Evolutionary conservation across 2,888 invertebrate genomes (phyloP).

Genomic region (Limnephilus lunatus): DNA sequence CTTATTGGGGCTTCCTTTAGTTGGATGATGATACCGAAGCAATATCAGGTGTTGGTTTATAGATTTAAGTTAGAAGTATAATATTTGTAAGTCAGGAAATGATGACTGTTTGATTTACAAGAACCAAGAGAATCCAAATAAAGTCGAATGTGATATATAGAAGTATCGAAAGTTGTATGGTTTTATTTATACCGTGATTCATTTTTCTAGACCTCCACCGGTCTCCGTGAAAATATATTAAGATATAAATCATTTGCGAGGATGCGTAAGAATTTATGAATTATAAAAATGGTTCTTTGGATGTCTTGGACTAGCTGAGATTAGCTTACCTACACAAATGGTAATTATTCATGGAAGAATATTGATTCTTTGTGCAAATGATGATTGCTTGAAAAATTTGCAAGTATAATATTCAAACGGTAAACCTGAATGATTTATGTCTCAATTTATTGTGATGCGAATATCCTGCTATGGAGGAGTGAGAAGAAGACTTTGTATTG

Average conservation of each 20-base stretch:
- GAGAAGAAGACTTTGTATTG: constrained; percentile 5
- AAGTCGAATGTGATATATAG: constrained; percentile 59
- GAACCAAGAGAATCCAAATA: constrained; percentile 58
- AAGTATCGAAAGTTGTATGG: constrained; percentile 58
- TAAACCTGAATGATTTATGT: constrained; percentile 27
- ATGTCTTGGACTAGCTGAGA: neutral
- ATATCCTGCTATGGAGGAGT: neutral
- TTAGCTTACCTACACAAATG: neutral
- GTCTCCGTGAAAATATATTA: neutral
- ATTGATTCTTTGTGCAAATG: neutral
- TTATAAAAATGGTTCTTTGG: neutral
- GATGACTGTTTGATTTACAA: constrained; percentile 13
- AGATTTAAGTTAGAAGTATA: neutral
- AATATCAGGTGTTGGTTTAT: neutral
- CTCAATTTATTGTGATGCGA: constrained; percentile 19
- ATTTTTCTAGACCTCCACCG: neutral
- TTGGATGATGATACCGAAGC: neutral
- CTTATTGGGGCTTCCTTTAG: neutral
- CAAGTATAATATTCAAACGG: neutral
- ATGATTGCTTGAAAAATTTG: neutral
- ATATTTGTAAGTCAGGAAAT: constrained; percentile 2
- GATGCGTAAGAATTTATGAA: neutral
- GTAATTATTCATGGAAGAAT: neutral
- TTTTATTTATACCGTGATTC: constrained; percentile 58
- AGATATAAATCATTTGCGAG: constrained; percentile 37